These are phyloP conservation scores for Okapia johnstoni DNA, from an alignment of 2,113 vertebrate genomes.

Conservation along the genomic window DNA sequence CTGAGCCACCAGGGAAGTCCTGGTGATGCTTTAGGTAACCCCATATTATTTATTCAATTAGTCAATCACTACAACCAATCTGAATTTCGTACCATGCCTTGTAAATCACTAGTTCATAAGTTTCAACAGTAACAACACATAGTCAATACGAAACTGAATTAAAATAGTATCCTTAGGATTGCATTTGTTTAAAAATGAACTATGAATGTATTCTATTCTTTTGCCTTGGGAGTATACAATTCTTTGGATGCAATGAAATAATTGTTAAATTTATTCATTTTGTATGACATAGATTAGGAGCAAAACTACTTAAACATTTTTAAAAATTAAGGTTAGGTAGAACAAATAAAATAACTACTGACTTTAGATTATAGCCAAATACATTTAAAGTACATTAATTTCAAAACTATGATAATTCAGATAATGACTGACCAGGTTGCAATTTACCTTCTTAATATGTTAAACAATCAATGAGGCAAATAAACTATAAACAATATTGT, in stretches of 20 bases:
- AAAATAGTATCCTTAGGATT: constrained; percentile 63
- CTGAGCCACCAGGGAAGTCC: too few relatives aligned
- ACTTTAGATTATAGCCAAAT: neutral
- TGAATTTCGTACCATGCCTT: constrained; percentile 68
- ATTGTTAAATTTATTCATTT: neutral
- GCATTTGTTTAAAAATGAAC: constrained; percentile 59
- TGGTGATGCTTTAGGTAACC: neutral
- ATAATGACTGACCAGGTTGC: neutral
- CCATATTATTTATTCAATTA: constrained; percentile 13
- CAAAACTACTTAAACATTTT: neutral
- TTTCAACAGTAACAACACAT: constrained; percentile 70
- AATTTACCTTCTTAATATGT: neutral
- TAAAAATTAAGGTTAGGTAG: neutral
- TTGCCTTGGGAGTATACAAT: neutral
- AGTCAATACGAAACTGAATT: constrained; percentile 63
- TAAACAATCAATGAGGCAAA: neutral
- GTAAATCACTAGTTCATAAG: constrained; percentile 76
- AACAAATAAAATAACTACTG: neutral
- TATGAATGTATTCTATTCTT: constrained; percentile 41
- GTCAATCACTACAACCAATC: constrained; percentile 62
- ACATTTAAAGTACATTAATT: neutral
- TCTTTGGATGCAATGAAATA: neutral
- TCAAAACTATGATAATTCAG: neutral
- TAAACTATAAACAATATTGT: neutral
- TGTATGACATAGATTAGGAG: neutral